Evolutionary conservation across 2,113 vertebrate genomes (phyloP), one percentile per base, ranked within the genome.

Genomic region (Cyprinodon variegatus): DNA sequence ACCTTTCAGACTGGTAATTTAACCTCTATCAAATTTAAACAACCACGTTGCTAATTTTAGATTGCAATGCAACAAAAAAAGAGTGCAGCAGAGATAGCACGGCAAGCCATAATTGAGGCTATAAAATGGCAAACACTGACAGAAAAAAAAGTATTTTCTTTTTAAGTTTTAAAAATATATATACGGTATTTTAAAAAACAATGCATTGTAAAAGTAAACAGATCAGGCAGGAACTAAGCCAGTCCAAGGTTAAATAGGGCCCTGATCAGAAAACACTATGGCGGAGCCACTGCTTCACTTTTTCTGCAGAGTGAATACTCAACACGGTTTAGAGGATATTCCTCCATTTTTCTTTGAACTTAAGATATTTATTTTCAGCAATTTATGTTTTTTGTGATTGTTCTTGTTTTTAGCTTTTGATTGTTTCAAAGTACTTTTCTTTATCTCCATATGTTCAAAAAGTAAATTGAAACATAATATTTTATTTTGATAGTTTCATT

Each of bases 1-100:
- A 91, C 74, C 78, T 86, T 78, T 71, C 38, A 68, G 3, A 17
- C 62, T 20, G 53, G 37, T 59, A 4, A 61, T 78, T 71, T 29
- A 71, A 69, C 43, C 14, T 46, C 36, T 70, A 46, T 78, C 50
- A 74, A 61, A 53, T 80, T 61, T 65, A 66, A 76, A 12, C 3
- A 29, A 37, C 3, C 11, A 17, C 14, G 14, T 38, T 11, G 1
- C 61, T 38, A n/a, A 38, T 7, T 38, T 15, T 14, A 62, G 22
- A 29, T 22, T 57, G 50, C 17, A n/a, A 8, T 57, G 1, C 50
- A 4, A n/a, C 17, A 57, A 57, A 57, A 57, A 7, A n/a, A 2
- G 50, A 57, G 29, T 20, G 50, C 17, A 57, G 14, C 17, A 17
- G 3, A n/a, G 29, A 29, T 29, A 29, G 29, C 29, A 1, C 1